Base-by-base conservation (phyloP, 2,113 vertebrate species). In the Australoheros scitulus region DNA sequence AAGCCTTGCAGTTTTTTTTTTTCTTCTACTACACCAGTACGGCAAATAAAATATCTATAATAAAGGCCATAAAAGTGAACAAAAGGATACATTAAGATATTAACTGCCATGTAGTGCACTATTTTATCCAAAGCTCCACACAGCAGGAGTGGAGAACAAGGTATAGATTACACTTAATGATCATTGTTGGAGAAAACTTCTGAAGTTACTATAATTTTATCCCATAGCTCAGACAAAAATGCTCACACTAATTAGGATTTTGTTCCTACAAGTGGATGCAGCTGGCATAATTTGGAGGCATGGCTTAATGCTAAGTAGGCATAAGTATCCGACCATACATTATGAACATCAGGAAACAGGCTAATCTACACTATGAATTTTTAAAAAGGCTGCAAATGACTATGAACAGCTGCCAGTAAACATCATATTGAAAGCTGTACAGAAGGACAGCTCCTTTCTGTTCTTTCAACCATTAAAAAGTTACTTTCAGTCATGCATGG, bases 321-420 rank as follows among this genome's bases (percentile, higher is more conserved):
- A 75, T 77, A 83, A 93, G 79, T 85, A 84, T 84, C 84, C 72
- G 77, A 77, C 85, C 63, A 77, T 85, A 82, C 77, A 82, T 91
- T 90, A 88, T 76, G 64, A 86, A 82, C 64, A 87, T 79, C 80
- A 74, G 72, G 81, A 82, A 89, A 81, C 76, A 83, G 77, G 80
- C 77, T 80, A 87, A 84, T 80, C 82, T 76, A 79, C 57, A 56
- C 56, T 61, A 81, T 88, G 76, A 56, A 80, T 90, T 79, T 88
- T 86, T 70, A 72, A 89, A 84, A 85, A 78, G 80, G 75, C 75
- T 76, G 56, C 63, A 88, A 90, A 89, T 76, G 50, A 83, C 85
- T 77, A 74, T 18, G 59, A 92, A 74, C 87, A 91, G 83, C 91
- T 91, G 86, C 85, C 84, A 89, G 87, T 38, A 61, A 86, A 82